Percentiles rank a stretch among this genome's conserved stretches.
phyloP scores from a whole-genome alignment of 2,888 invertebrate genomes.

The Caenorhabditis imperialis region DNA sequence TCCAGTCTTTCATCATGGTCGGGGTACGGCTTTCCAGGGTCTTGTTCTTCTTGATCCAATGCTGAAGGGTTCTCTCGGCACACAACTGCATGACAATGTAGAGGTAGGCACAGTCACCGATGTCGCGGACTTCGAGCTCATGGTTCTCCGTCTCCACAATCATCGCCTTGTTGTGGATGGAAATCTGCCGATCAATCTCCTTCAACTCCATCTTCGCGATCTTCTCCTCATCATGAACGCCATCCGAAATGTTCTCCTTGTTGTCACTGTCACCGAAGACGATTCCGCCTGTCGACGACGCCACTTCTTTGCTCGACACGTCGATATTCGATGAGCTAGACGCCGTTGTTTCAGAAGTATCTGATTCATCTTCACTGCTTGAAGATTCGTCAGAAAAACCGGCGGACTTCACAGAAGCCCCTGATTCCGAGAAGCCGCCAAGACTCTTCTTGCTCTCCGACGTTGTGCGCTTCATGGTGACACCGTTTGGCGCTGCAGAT shows the following conservation, averaged over 20 bases:
- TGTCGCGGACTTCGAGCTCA: conserved; percentile 40
- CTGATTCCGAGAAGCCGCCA: background rate
- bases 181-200: conserved; percentile 24
- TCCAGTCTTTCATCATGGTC: conserved; percentile 78
- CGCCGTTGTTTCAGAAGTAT: conserved; percentile 17
- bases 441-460: conserved; percentile 44
- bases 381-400: background rate
- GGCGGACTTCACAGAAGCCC: background rate
- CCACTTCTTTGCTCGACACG: background rate
- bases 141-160: conserved; percentile 43
- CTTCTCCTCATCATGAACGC: conserved; percentile 1
- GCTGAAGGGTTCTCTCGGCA: conserved; percentile 84
- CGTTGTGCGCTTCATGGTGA: conserved; percentile 30
- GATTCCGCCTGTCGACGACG: conserved; percentile 41
- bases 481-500: conserved; percentile 9
- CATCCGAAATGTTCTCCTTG: too few species aligned
- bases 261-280: conserved; percentile 24
- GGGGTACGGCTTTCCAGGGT: conserved; percentile 36
- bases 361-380: conserved; percentile 26
- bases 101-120: conserved; percentile 39
- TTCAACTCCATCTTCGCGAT: conserved; percentile 8
- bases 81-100: conserved; percentile 66
- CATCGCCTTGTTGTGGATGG: conserved; percentile 34
- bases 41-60: conserved; percentile 84
- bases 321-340: conserved; percentile 7